A percentile compares a stretch with the other conserved stretches of the same genome.
These are phyloP conservation scores for Thaumatotibia leucotreta DNA, from an alignment of 1,140 invertebrate genomes.

Conservation along the genomic window DNA sequence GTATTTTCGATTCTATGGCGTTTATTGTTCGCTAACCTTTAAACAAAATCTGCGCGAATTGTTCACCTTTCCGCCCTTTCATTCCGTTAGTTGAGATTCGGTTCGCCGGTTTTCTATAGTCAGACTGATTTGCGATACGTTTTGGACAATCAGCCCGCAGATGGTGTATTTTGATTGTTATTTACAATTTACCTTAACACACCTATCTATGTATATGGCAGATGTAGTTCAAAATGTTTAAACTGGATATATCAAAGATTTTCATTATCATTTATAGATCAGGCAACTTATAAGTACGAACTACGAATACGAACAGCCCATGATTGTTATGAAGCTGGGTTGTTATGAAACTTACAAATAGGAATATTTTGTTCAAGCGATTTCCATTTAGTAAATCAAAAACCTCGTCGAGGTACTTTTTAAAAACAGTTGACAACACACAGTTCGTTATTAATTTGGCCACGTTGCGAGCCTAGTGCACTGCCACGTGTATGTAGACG, in stretches of 20 bases:
- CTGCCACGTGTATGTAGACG: slow-evolving; percentile 36
- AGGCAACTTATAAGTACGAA: too few relatives aligned
- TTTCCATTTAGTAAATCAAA: too few relatives aligned
- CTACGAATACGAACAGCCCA: too few relatives aligned
- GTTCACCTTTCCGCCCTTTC: not conserved
- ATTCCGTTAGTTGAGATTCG: not conserved
- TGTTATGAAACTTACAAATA: too few relatives aligned
- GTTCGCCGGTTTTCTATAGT: not conserved
- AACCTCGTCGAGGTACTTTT: too few relatives aligned
- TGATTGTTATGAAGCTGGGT: too few relatives aligned
- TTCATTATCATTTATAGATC: too few relatives aligned
- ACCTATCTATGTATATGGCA: not conserved
- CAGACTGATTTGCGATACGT: not conserved
- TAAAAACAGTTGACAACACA: not conserved
- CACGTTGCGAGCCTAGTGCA: slow-evolving; percentile 35
- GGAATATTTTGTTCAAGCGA: too few relatives aligned
- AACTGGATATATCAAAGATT: too few relatives aligned
- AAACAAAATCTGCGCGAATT: not conserved
- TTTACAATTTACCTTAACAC: not conserved
- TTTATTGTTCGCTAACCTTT: not conserved
- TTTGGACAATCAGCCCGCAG: not conserved
- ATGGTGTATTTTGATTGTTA: not conserved
- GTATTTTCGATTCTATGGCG: not conserved
- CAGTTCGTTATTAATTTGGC: not conserved
- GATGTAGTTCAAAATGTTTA: too few relatives aligned